Evolutionary conservation across 2,888 invertebrate species (phyloP).

Genomic region (Amaurobius ferox): DNA sequence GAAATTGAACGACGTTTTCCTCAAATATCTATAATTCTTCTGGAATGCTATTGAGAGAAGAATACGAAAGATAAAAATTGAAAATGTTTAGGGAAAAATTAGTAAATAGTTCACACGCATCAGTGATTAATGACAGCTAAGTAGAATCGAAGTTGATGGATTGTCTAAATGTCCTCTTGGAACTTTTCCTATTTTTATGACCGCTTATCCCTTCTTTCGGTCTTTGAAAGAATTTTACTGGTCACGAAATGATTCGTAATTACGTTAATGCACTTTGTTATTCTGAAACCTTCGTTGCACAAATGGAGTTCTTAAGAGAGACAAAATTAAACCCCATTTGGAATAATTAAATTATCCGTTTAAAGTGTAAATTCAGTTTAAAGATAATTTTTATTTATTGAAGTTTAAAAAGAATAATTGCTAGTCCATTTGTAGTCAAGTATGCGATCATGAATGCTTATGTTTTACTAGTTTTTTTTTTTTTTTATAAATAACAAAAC

Average conservation of each 20-base stretch:
- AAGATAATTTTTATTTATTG: neutral
- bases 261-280: slow-evolving; percentile 8
- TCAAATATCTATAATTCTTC: neutral
- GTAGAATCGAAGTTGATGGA: slow-evolving; percentile 11
- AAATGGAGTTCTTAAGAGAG: neutral
- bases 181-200: neutral
- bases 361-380: neutral
- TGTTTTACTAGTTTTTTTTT: too few species aligned
- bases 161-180: slow-evolving; percentile 14
- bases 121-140: slow-evolving; percentile 21
- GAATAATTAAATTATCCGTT: neutral
- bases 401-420: neutral
- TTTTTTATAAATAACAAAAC: too few species aligned
- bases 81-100: neutral
- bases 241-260: slow-evolving; percentile 8
- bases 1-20: too few species aligned
- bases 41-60: neutral
- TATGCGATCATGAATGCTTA: too few species aligned
- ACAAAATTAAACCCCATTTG: neutral
- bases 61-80: slow-evolving; percentile 2
- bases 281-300: neutral
- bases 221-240: neutral
- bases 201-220: neutral
- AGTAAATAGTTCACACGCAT: slow-evolving; percentile 20
- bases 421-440: neutral